phyloP scores from a whole-genome alignment of 1,140 invertebrate species.

The Stegodyphus dumicola region DNA sequence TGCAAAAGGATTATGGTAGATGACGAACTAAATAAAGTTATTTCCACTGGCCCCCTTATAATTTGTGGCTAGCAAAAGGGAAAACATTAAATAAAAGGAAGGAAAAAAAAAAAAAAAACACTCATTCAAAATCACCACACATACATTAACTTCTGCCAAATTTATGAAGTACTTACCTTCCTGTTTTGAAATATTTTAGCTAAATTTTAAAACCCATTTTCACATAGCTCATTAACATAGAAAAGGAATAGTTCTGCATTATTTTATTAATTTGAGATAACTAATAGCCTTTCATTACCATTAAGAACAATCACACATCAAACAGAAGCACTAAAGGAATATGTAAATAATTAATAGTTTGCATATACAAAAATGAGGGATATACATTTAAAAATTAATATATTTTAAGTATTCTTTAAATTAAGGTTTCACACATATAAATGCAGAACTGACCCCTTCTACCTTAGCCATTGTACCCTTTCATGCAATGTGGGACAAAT shows the following conservation, averaged over 20 bases:
- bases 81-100: neutral
- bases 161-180: too few relatives aligned
- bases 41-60: conserved; percentile 45
- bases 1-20: conserved; percentile 58
- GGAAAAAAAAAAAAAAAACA: neutral
- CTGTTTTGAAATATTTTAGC: neutral
- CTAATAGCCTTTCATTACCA: too few relatives aligned
- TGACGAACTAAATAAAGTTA: conserved; percentile 39
- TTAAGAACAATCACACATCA: too few relatives aligned
- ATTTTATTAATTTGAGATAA: too few relatives aligned
- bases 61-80: neutral
- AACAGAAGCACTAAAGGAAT: too few relatives aligned
- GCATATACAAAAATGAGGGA: too few relatives aligned
- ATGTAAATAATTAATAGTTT: too few relatives aligned
- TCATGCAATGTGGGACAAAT: neutral
- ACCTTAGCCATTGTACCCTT: neutral
- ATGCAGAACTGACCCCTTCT: neutral
- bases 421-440: neutral
- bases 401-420: neutral
- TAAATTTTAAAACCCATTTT: neutral
- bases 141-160: neutral
- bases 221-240: neutral
- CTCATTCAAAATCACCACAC: neutral
- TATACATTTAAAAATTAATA: neutral
- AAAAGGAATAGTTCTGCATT: neutral